Base-by-base conservation (phyloP, 2,113 vertebrate species). In the Tupaia tana region DNA sequence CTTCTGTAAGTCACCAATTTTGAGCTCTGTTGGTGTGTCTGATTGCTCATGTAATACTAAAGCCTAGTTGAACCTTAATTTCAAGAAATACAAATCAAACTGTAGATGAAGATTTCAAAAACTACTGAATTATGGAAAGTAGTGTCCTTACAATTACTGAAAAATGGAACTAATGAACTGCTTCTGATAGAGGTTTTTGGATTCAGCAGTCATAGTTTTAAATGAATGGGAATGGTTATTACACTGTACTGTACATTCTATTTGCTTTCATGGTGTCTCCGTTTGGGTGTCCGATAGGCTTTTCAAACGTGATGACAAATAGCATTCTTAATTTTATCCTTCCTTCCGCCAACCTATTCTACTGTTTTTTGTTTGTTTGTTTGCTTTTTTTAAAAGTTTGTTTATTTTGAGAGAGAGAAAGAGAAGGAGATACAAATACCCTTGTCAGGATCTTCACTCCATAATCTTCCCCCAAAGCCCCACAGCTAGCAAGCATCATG, bases 31-130 rank as follows among this genome's bases (percentile, higher is more conserved):
- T 1, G 0, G 43, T 91, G 52, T 90, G 85, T 95, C 75, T 96
- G 91, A 95, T 90, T 96, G 70, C 94, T 97, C 94, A 95, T 95
- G 92, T 69, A 96, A 95, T 98, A 96, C 95, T 96, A 96, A 96
- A 96, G 56, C 54, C 27, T 71, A 66, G 88, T 61, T 83, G 64
- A 95, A 70, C 13, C 74, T 95, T 95, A 96, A 89, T 96, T 95
- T 96, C 43, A 83, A 90, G 91, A 95, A 96, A 85, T 89, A 80
- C 66, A 75, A 93, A 89, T 27, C 66, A 29, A 90, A 92, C 52
- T 87, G 29, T 91, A 94, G 96, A 95, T 10, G n/a, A 93, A 27
- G 52, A 93, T 93, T 96, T 95, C 54, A 92, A 78, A 59, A 93
- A 92, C 54, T 91, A 84, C 56, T 93, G 87, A 93, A 91, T 59